Conservation (phyloP, 2,113 vertebrate genomes). For the Melanerpes aurifrons region DNA sequence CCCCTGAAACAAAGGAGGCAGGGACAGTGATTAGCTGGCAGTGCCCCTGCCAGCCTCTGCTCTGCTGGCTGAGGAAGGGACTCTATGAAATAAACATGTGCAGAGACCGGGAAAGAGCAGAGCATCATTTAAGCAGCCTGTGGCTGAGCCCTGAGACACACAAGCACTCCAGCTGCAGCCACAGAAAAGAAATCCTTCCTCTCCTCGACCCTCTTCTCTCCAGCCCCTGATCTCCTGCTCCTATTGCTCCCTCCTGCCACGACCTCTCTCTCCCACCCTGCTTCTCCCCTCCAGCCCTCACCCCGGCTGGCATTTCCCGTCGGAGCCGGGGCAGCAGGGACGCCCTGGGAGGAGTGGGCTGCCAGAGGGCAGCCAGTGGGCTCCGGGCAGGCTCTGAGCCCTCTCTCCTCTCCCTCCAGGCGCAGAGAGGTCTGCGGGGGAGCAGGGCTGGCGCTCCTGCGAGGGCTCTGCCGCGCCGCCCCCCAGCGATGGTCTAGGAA, state of each 20-base stretch:
- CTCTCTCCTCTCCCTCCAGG: conserved; percentile 20
- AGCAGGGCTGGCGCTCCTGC: not conserved
- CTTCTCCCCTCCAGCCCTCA: not conserved
- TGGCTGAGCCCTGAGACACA: not conserved
- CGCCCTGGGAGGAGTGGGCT: not conserved
- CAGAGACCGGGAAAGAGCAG: not conserved
- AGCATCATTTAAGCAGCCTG: not conserved
- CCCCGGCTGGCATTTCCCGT: not conserved
- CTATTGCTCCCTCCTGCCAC: not conserved
- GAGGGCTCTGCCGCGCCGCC: conserved; percentile 1
- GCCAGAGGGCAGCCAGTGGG: not conserved
- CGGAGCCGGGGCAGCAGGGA: not conserved
- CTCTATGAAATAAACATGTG: not conserved
- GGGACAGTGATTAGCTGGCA: not conserved
- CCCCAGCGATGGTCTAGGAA: conserved; percentile 73
- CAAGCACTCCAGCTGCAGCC: not conserved
- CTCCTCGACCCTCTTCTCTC: not conserved
- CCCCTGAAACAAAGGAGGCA: not conserved
- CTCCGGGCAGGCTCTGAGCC: not conserved
- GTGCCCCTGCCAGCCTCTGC: not conserved
- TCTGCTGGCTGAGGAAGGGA: not conserved
- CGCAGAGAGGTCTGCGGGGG: not conserved
- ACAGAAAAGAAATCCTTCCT: not conserved
- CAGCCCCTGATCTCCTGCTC: not conserved
- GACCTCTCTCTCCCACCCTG: not conserved